These are phyloP conservation scores for Rhabdornis inornatus DNA, from an alignment of 2,113 vertebrate genomes.

Conservation along the genomic window DNA sequence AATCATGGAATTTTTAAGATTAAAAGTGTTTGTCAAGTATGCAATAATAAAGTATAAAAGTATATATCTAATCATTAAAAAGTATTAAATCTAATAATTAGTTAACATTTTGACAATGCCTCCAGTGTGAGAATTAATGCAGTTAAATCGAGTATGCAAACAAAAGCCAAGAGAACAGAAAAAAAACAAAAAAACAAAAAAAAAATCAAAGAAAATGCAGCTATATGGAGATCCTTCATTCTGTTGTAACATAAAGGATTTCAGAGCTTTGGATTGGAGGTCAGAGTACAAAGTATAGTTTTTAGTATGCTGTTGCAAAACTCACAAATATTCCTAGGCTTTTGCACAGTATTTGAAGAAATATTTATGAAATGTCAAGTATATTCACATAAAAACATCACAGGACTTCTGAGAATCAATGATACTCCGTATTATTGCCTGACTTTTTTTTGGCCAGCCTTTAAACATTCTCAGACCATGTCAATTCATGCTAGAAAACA, in stretches of 20 bases:
- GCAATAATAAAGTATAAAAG: not conserved
- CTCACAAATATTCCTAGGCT: not conserved
- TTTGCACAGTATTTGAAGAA: not conserved
- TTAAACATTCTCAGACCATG: not conserved
- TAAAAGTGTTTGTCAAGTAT: not conserved
- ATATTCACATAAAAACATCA: not conserved
- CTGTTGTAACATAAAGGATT: not conserved
- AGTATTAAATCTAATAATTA: not conserved
- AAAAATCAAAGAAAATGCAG: not conserved
- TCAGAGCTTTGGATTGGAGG: not conserved
- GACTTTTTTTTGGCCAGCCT: not conserved
- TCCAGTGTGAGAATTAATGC: not conserved
- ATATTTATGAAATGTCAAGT: not conserved
- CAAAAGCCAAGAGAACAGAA: not conserved
- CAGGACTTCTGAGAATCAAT: not conserved
- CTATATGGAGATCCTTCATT: not conserved
- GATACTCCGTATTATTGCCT: not conserved
- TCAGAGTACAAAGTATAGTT: not conserved
- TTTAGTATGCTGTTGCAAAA: not conserved
- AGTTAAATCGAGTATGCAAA: not conserved
- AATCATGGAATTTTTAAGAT: not conserved
- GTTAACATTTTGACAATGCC: not conserved
- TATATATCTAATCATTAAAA: too few relatives aligned
- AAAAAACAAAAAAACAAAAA: not conserved
- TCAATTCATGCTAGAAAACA: not conserved